phyloP scores from a whole-genome alignment of 2,888 invertebrate species.

The Sussaba pulchella region DNA sequence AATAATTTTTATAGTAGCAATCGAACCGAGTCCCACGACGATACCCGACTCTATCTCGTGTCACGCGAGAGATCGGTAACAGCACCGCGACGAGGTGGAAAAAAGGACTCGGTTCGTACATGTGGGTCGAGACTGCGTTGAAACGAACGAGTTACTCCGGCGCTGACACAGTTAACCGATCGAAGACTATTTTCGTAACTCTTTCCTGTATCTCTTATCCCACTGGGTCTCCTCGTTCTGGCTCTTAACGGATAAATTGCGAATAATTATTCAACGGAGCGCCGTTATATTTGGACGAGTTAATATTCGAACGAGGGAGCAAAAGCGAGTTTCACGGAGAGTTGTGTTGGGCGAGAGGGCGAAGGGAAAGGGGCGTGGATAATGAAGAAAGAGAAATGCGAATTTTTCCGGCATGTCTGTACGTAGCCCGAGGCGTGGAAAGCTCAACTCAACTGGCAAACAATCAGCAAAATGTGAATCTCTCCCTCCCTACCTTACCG shows the following conservation, averaged over 20 bases:
- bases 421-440: constrained; percentile 29
- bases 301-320: no score
- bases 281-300: no score
- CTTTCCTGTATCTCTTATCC: constrained; percentile 17
- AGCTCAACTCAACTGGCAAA: constrained; percentile 13
- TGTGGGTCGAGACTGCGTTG: constrained; percentile 52
- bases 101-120: constrained; percentile 2
- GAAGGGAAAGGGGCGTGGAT: neutral
- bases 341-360: neutral
- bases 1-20: constrained; percentile 65
- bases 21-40: constrained; percentile 44
- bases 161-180: constrained; percentile 49
- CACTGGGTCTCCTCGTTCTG: constrained; percentile 12
- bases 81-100: constrained; percentile 9
- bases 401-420: neutral
- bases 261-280: neutral
- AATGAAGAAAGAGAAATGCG: constrained; percentile 10
- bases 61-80: constrained; percentile 61
- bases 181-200: constrained; percentile 58
- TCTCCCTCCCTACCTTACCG: neutral
- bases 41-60: constrained; percentile 41
- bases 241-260: neutral
- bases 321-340: no score
- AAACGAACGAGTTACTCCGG: constrained; percentile 45
- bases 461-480: constrained; percentile 25